A percentile compares a stretch with the other conserved stretches of the same genome.
phyloP scores from a whole-genome alignment of 2,113 vertebrate species.

The Spermophilus dauricus region DNA sequence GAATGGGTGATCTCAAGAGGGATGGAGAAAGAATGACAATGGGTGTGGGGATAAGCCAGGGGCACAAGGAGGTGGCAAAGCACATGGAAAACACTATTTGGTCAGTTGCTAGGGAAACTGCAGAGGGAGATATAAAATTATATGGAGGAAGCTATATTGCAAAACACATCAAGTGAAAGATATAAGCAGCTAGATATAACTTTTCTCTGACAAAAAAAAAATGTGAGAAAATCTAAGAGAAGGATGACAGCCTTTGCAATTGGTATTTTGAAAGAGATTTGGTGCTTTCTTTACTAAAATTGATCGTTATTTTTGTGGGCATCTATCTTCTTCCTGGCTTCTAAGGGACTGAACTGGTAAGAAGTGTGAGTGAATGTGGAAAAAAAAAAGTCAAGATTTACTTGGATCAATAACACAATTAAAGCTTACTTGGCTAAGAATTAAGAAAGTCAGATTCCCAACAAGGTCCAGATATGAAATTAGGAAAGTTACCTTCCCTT shows the following conservation, averaged over 20 bases:
- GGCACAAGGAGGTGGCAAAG: not conserved
- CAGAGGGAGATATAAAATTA: not conserved
- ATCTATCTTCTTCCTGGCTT: not conserved
- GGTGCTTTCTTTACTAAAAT: not conserved
- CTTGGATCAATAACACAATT: not conserved
- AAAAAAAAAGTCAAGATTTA: not conserved
- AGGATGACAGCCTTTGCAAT: not conserved
- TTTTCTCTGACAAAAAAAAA: not conserved
- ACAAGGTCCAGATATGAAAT: not conserved
- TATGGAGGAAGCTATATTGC: not conserved
- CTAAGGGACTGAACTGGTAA: not conserved
- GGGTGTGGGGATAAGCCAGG: not conserved
- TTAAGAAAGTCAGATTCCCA: not conserved
- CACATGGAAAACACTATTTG: not conserved
- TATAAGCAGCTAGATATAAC: not conserved
- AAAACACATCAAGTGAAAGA: constrained; percentile 16
- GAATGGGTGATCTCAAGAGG: not conserved
- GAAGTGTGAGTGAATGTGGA: not conserved
- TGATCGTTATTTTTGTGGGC: not conserved
- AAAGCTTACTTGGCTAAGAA: not conserved
- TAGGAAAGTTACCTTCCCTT: not conserved
- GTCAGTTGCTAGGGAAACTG: constrained; percentile 54
- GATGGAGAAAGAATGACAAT: not conserved
- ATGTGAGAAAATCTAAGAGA: not conserved
- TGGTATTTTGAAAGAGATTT: not conserved